Conservation (phyloP, 2,797 vertebrate species). For the Muscicapa comitata region DNA sequence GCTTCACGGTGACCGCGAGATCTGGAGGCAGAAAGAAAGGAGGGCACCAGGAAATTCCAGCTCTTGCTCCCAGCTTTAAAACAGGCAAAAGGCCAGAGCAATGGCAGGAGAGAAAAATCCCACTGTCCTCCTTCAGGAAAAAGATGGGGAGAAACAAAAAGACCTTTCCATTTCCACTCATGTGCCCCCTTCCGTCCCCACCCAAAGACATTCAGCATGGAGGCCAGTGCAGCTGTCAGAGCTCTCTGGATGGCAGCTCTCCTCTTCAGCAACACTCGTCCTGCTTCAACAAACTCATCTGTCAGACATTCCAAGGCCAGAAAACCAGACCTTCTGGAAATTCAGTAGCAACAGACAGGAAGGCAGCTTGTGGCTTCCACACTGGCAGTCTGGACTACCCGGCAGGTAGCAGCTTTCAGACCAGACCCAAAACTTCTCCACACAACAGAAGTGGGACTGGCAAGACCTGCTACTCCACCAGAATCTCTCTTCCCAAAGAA, state of each 20-base stretch:
- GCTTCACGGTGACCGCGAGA: not conserved
- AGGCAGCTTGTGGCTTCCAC: not conserved
- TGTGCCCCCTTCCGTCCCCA: not conserved
- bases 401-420: slow-evolving; percentile 39
- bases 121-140: not conserved
- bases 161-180: not conserved
- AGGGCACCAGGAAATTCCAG: not conserved
- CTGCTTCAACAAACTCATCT: not conserved
- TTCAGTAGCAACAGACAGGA: not conserved
- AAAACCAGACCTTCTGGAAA: not conserved
- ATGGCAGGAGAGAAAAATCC: not conserved
- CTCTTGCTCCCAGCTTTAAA: slow-evolving; percentile 25
- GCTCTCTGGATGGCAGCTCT: slow-evolving; percentile 19
- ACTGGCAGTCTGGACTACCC: not conserved
- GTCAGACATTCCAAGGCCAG: not conserved
- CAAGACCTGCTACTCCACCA: not conserved
- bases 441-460: not conserved
- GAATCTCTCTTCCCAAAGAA: slow-evolving; percentile 18
- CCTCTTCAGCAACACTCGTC: not conserved
- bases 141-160: not conserved
- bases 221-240: not conserved
- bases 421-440: not conserved
- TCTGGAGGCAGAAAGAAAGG: not conserved
- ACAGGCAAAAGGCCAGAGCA: not conserved
- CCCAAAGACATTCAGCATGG: not conserved